Percentiles rank a stretch among this genome's conserved stretches.
These are phyloP conservation scores for Prunella strophiata DNA, from an alignment of 2,797 vertebrate genomes.

Conservation along the genomic window DNA sequence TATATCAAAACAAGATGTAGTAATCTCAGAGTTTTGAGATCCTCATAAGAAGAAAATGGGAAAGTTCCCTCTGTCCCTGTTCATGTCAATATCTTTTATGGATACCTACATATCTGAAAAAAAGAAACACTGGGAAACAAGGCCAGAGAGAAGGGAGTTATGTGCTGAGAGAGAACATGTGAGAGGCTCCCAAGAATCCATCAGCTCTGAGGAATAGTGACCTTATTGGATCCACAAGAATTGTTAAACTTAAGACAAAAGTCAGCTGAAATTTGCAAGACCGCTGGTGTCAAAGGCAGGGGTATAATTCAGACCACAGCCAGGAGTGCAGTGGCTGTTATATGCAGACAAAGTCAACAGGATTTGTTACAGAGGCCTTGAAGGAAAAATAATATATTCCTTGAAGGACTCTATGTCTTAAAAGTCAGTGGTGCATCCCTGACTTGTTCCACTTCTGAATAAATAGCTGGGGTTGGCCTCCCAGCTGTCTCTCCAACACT, in stretches of 20 bases:
- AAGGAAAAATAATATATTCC: background rate
- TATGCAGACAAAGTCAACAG: background rate
- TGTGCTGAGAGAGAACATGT: background rate
- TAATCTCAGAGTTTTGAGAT: background rate
- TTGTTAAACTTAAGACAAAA: background rate
- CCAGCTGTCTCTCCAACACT: background rate
- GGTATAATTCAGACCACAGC: background rate
- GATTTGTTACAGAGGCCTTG: background rate
- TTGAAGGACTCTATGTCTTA: background rate
- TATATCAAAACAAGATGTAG: background rate
- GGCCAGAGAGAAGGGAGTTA: background rate
- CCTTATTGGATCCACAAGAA: background rate
- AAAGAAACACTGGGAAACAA: background rate
- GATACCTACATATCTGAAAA: background rate
- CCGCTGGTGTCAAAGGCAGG: background rate
- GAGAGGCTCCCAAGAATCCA: background rate
- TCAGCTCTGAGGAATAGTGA: background rate
- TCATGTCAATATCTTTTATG: background rate
- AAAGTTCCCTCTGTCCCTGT: background rate
- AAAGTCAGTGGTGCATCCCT: background rate
- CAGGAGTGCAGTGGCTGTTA: background rate
- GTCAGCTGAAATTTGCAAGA: background rate
- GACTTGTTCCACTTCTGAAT: background rate
- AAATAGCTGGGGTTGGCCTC: background rate
- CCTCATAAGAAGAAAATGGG: background rate